These are phyloP conservation scores for Himalopsyche tibetana DNA, from an alignment of 2,888 invertebrate species.

Conservation along the genomic window DNA sequence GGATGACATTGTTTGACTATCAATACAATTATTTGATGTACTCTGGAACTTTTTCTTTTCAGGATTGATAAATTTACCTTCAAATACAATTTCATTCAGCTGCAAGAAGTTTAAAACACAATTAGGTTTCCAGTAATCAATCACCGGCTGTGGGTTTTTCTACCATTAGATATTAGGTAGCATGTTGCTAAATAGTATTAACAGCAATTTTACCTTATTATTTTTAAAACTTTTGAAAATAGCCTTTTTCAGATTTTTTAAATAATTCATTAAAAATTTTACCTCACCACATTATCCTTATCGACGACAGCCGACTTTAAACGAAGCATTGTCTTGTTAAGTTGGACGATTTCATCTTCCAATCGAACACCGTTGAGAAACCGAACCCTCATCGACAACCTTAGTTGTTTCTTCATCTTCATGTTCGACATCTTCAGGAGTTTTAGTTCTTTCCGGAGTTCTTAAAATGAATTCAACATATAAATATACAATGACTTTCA, in stretches of 20 bases:
- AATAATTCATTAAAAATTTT: no score
- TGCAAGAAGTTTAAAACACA: not conserved
- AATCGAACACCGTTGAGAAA: slow-evolving; percentile 57
- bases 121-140: no score
- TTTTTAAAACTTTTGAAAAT: no score
- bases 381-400: slow-evolving; percentile 55
- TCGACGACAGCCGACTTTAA: slow-evolving; percentile 25
- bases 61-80: slow-evolving; percentile 9
- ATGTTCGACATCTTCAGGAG: slow-evolving; percentile 60
- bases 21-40: not conserved
- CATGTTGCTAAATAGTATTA: no score
- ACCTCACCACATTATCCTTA: slow-evolving; percentile 29
- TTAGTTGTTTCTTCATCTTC: slow-evolving; percentile 62
- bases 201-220: no score
- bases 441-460: slow-evolving; percentile 61
- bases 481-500: no score
- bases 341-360: slow-evolving; percentile 56
- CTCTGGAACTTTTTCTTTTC: slow-evolving; percentile 13
- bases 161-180: no score
- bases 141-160: no score
- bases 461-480: slow-evolving; percentile 45
- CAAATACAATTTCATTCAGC: not conserved
- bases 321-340: slow-evolving; percentile 52
- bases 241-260: no score
- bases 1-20: not conserved